These are phyloP conservation scores for Gulo gulo DNA, from an alignment of 2,113 vertebrate genomes.

Conservation along the genomic window DNA sequence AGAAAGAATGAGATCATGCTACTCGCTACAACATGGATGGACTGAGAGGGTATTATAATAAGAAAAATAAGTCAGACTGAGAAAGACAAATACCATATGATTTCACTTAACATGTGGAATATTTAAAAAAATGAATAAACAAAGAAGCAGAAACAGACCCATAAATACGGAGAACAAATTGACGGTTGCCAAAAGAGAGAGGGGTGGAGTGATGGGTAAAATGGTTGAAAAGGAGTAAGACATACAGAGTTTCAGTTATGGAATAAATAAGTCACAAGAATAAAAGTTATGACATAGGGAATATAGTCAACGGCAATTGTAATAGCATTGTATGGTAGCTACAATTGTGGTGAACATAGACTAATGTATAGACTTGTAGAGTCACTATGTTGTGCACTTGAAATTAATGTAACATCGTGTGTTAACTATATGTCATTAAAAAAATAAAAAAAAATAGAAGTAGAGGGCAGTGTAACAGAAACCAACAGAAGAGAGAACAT, in stretches of 20 bases:
- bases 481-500: neutral
- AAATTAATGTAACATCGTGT: neutral
- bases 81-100: neutral
- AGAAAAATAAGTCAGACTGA: neutral
- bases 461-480: neutral
- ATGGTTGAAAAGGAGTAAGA: neutral
- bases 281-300: neutral
- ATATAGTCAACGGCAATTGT: neutral
- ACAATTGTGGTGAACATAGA: neutral
- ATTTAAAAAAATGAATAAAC: neutral
- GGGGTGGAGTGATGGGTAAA: neutral
- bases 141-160: neutral
- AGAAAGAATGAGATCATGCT: neutral
- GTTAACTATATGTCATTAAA: neutral
- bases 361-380: neutral
- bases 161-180: neutral
- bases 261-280: neutral
- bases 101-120: neutral
- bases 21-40: neutral
- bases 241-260: neutral
- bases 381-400: neutral
- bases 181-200: neutral
- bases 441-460: neutral
- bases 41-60: neutral
- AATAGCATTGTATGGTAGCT: neutral